A percentile compares a stretch with the other conserved stretches of the same genome.
Evolutionary conservation across 2,113 vertebrate species (phyloP).

Genomic region (Sphaerodactylus townsendi): DNA sequence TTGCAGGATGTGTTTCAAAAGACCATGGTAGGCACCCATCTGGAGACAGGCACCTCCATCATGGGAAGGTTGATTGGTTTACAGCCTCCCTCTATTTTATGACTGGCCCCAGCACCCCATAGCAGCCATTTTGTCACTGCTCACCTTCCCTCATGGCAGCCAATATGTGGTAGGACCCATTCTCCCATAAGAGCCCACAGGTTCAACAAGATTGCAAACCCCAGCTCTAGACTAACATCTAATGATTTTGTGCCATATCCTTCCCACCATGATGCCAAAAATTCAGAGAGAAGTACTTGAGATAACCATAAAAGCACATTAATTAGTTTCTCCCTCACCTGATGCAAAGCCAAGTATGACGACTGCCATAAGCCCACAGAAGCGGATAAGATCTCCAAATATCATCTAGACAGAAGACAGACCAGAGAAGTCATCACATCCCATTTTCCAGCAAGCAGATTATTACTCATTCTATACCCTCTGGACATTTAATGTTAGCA

Average conservation of each 20-base stretch:
- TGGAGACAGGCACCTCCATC: no score
- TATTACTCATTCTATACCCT: neutral
- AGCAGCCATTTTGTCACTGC: no score
- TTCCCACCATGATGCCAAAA: neutral
- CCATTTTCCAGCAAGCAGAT: neutral
- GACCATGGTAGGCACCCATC: no score
- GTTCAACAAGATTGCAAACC: neutral
- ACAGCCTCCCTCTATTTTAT: no score
- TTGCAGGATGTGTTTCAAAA: no score
- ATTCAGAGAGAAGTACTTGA: neutral
- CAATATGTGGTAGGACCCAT: no score
- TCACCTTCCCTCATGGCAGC: no score
- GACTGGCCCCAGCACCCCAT: no score
- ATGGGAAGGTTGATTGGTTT: no score
- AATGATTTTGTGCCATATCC: neutral
- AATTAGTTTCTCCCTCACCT: slow-evolving; percentile 73
- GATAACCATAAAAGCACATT: neutral
- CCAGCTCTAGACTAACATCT: neutral
- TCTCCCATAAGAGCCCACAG: no score
- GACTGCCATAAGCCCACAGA: slow-evolving; percentile 93
- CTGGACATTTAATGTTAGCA: neutral
- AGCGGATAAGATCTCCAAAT: slow-evolving; percentile 93
- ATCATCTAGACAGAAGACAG: slow-evolving; percentile 82
- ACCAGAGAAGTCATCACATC: neutral
- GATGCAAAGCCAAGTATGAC: slow-evolving; percentile 92